Evolutionary conservation across 2,113 vertebrate genomes (phyloP).

Genomic region (Nothobranchius furzeri): DNA sequence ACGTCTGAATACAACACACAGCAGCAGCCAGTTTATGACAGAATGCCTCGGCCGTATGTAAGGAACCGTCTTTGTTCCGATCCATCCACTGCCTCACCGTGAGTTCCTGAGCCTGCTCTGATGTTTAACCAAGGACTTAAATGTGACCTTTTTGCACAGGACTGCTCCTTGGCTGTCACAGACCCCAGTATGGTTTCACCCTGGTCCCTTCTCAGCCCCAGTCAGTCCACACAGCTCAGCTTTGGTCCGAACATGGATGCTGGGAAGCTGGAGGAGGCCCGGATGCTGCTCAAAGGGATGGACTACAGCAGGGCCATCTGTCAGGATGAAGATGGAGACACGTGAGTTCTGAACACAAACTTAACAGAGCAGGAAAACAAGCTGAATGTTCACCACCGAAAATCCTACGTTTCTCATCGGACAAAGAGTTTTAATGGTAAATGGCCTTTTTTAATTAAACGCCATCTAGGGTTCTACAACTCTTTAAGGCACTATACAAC

Average conservation of each 20-base stretch:
- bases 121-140: neutral
- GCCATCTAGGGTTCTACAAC: too few species aligned
- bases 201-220: slow-evolving; percentile 57
- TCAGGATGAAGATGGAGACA: slow-evolving; percentile 91
- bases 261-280: slow-evolving; percentile 77
- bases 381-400: too few species aligned
- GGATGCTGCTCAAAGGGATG: slow-evolving; percentile 77
- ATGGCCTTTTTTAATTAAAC: too few species aligned
- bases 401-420: too few species aligned
- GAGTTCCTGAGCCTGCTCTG: neutral
- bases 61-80: neutral
- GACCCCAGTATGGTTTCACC: slow-evolving; percentile 30
- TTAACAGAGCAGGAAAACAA: too few species aligned
- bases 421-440: too few species aligned
- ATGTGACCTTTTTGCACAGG: slow-evolving; percentile 30
- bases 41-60: slow-evolving; percentile 61
- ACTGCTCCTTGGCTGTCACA: slow-evolving; percentile 26
- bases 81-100: neutral
- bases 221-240: slow-evolving; percentile 33
- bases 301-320: slow-evolving; percentile 79
- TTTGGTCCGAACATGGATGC: slow-evolving; percentile 67
- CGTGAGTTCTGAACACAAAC: slow-evolving; percentile 51
- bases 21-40: slow-evolving; percentile 41
- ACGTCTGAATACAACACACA: slow-evolving; percentile 50
- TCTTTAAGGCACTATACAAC: too few species aligned